Conservation (phyloP, 2,113 vertebrate species). For the Neomonachus schauinslandi region DNA sequence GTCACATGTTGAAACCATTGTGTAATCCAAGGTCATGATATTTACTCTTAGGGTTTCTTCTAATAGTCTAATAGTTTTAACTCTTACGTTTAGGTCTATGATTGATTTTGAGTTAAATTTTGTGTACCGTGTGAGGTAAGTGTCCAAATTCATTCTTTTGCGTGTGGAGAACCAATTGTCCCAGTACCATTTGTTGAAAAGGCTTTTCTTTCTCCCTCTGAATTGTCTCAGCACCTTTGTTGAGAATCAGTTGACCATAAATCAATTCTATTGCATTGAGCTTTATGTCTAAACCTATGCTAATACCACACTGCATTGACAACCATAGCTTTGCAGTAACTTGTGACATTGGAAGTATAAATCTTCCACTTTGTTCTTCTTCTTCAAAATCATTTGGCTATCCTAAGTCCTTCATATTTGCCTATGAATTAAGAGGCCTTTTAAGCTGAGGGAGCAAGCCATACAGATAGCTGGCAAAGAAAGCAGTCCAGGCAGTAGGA, state of each 20-base stretch:
- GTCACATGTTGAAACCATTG: not conserved
- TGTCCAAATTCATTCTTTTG: not conserved
- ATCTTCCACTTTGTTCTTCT: not conserved
- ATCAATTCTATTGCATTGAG: not conserved
- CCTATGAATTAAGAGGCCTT: not conserved
- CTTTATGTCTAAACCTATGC: not conserved
- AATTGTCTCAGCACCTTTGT: not conserved
- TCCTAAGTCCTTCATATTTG: not conserved
- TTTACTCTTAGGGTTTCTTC: not conserved
- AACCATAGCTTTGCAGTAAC: not conserved
- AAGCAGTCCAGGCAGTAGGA: not conserved
- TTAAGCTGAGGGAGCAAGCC: not conserved
- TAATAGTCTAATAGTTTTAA: not conserved
- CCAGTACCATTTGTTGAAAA: not conserved
- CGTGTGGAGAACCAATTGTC: not conserved
- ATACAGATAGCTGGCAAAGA: not conserved
- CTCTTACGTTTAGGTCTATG: not conserved
- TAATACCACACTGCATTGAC: not conserved
- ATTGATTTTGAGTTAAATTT: not conserved
- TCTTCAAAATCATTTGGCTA: not conserved
- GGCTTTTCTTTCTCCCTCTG: not conserved
- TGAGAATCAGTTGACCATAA: not conserved
- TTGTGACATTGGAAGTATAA: not conserved
- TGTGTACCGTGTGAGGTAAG: not conserved
- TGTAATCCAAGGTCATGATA: not conserved